Evolutionary conservation across 1,140 invertebrate species (phyloP), one percentile per base, ranked within the genome.

Genomic region (Cherax quadricarinatus): DNA sequence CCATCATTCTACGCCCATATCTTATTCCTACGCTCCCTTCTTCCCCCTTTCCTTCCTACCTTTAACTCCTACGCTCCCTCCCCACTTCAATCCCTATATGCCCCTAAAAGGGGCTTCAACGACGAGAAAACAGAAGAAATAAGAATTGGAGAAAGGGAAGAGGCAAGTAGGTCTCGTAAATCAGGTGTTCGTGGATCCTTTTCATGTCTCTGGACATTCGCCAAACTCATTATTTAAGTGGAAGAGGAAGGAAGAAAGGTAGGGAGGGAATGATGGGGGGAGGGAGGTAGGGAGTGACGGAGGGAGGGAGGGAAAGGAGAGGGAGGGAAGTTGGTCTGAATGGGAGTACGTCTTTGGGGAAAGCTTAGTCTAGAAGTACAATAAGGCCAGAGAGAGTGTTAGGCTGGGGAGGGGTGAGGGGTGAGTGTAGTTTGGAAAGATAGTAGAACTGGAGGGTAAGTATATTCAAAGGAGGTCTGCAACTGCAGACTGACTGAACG

Each of bases 81-180:
- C 70, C 12, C 70, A 66, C 10, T 4, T 66, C 14, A 66, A 0
- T 16, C 10, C 12, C 3, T 18, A 66, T 16, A 18, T 18, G 14
- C 12, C 18, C 62, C 62, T 16, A 6, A 18, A 66, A 18, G 14
- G 62, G 3, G 12, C 18, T 66, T 18, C 10, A 18, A 66, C 10
- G 18, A 66, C 14, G 18, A 3, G 62, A 9, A 66, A 16, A 66
- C 62, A 66, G 18, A 21, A 66, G 62, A 66, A 66, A 66, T 66
- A 66, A 66, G 62, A 66, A 66, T 21, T 66, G 14, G 62, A 66
- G 62, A 66, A 66, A 66, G 18, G 4, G 62, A 66, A 18, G 62
- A 66, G 62, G 62, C 62, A 66, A 66, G 62, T 66, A 66, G 62
- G 62, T 66, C 62, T 66, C 62, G 62, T 66, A 66, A 66, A 66